These are phyloP conservation scores for Cynopterus brachyotis DNA, from an alignment of 2,113 vertebrate genomes.

Conservation along the genomic window DNA sequence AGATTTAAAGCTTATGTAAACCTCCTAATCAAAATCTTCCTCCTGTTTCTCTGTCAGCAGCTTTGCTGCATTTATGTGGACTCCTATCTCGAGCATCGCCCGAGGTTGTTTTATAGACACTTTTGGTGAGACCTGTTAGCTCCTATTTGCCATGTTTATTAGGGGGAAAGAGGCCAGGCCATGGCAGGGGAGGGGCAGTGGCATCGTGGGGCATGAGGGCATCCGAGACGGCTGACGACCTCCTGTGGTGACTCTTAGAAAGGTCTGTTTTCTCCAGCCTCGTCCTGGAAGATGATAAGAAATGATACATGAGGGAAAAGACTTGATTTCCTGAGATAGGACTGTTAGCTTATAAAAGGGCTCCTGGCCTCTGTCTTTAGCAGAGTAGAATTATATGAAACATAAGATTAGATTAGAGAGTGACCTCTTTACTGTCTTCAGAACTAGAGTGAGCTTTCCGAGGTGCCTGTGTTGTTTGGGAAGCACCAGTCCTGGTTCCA, in stretches of 20 bases:
- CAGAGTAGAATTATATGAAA: not conserved
- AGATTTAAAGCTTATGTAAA: slow-evolving; percentile 74
- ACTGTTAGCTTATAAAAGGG: not conserved
- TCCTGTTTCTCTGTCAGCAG: slow-evolving; percentile 76
- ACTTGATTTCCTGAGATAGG: not conserved
- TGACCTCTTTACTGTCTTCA: not conserved
- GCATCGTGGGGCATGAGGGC: slow-evolving; percentile 37
- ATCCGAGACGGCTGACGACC: slow-evolving; percentile 49
- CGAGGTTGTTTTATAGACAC: slow-evolving; percentile 78
- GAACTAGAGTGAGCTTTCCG: not conserved
- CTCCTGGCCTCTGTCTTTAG: slow-evolving; percentile 7
- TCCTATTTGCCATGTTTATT: slow-evolving; percentile 75
- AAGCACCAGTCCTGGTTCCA: not conserved
- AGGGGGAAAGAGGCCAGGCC: slow-evolving; percentile 67
- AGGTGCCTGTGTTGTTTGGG: not conserved
- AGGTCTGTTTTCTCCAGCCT: not conserved
- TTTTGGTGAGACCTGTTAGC: slow-evolving; percentile 80
- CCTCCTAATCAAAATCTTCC: slow-evolving; percentile 74
- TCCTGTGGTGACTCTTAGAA: slow-evolving; percentile 43
- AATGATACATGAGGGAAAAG: slow-evolving; percentile 33
- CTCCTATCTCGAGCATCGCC: slow-evolving; percentile 75
- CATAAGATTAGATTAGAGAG: not conserved
- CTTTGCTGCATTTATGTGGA: slow-evolving; percentile 76
- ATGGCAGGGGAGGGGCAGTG: slow-evolving; percentile 9
- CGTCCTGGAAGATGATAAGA: slow-evolving; percentile 22